phyloP scores from a whole-genome alignment of 2,888 invertebrate species.

The Eupeodes latifasciatus region DNA sequence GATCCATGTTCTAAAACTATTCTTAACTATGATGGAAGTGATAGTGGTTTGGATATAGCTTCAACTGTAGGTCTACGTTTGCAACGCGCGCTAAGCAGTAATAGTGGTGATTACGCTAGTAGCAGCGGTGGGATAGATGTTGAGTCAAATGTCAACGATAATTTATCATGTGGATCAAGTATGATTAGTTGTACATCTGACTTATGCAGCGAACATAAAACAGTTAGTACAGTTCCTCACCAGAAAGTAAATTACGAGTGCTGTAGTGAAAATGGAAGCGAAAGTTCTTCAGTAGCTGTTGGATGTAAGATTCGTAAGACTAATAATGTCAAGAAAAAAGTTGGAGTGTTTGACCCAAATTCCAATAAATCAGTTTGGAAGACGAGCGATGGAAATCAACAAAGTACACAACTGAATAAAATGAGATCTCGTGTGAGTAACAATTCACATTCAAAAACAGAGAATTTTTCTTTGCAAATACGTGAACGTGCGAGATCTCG shows the following conservation, averaged over 20 bases:
- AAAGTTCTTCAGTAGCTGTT: slow-evolving; percentile 89
- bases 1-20: slow-evolving; percentile 53
- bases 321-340: slow-evolving; percentile 86
- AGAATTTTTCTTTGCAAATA: slow-evolving; percentile 85
- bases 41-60: slow-evolving; percentile 91
- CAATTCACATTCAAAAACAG: slow-evolving; percentile 84
- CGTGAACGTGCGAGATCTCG: slow-evolving; percentile 87
- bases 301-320: slow-evolving; percentile 67
- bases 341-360: slow-evolving; percentile 85
- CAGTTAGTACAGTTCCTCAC: slow-evolving; percentile 78
- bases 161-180: slow-evolving; percentile 89
- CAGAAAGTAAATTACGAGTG: slow-evolving; percentile 80
- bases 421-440: slow-evolving; percentile 85
- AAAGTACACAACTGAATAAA: slow-evolving; percentile 77
- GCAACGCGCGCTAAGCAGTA: slow-evolving; percentile 86
- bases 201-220: slow-evolving; percentile 86
- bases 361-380: slow-evolving; percentile 58
- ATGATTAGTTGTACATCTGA: slow-evolving; percentile 91
- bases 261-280: slow-evolving; percentile 90
- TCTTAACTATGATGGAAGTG: slow-evolving; percentile 87
- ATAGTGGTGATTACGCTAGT: slow-evolving; percentile 88
- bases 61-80: slow-evolving; percentile 83
- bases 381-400: slow-evolving; percentile 57
- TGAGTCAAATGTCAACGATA: slow-evolving; percentile 84
- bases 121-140: slow-evolving; percentile 85